These are phyloP conservation scores for Mamestra configurata DNA, from an alignment of 1,140 invertebrate species.

Conservation along the genomic window DNA sequence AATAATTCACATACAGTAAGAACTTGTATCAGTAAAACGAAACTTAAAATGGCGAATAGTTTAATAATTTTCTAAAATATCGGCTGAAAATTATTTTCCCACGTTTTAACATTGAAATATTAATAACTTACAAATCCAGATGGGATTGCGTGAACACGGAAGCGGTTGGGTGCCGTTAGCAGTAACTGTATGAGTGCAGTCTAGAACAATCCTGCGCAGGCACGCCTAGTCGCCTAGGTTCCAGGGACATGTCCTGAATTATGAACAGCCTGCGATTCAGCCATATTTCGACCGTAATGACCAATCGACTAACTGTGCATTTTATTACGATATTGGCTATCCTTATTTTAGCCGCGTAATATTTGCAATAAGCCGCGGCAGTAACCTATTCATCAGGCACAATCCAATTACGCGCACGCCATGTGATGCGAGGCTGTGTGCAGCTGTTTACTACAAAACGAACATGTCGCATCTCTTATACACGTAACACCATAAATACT, in stretches of 20 bases:
- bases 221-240: conserved; percentile 70
- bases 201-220: conserved; percentile 84
- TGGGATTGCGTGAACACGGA: conserved; percentile 81
- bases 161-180: conserved; percentile 82
- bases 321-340: conserved; percentile 20
- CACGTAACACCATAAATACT: conserved; percentile 28
- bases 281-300: conserved; percentile 31
- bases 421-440: not conserved
- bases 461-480: conserved; percentile 24
- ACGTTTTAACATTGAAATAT: conserved; percentile 54
- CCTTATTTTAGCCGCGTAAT: not conserved
- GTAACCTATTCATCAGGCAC: conserved; percentile 12
- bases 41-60: not conserved
- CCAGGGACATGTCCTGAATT: conserved; percentile 84
- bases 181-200: conserved; percentile 84
- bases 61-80: not conserved
- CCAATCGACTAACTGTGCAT: conserved; percentile 14
- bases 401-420: not conserved
- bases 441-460: conserved; percentile 23
- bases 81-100: not conserved
- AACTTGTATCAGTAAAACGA: too few relatives aligned
- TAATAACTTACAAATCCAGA: conserved; percentile 74
- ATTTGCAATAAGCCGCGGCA: not conserved
- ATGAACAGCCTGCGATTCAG: conserved; percentile 70
- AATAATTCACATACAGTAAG: too few relatives aligned